Evolutionary conservation across 2,113 vertebrate genomes (phyloP).

Genomic region (Asarcornis scutulata): DNA sequence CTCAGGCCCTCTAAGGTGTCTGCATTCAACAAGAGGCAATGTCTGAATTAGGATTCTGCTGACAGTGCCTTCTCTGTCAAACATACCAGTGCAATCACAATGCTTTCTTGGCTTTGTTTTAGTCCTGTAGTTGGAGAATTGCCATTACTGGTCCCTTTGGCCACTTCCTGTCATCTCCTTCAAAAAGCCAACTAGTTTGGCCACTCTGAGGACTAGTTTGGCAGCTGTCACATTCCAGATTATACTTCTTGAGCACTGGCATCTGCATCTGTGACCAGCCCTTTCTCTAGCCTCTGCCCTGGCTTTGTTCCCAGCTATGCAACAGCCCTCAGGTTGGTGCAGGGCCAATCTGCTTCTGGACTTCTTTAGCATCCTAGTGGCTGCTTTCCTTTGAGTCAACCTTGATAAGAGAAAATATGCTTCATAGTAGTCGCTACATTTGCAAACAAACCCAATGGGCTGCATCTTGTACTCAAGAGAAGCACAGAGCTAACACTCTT

Average conservation of each 20-base stretch:
- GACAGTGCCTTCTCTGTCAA: neutral
- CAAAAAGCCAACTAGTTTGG: slow-evolving; percentile 53
- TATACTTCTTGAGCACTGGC: slow-evolving; percentile 63
- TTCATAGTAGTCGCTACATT: neutral
- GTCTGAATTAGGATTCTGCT: neutral
- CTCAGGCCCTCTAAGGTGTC: neutral
- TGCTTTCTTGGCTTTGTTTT: slow-evolving; percentile 33
- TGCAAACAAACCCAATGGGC: neutral
- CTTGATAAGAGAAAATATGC: slow-evolving; percentile 48
- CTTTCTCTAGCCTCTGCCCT: slow-evolving; percentile 59
- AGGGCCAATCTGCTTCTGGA: slow-evolving; percentile 28
- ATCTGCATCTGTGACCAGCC: slow-evolving; percentile 35
- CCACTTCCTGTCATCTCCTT: slow-evolving; percentile 68
- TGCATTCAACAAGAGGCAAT: neutral
- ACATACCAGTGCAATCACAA: neutral
- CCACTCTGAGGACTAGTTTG: slow-evolving; percentile 57
- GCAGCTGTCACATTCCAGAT: slow-evolving; percentile 73
- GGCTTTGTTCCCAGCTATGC: slow-evolving; percentile 43
- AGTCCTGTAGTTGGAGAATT: slow-evolving; percentile 50
- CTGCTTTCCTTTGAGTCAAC: slow-evolving; percentile 65
- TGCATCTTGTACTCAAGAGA: neutral
- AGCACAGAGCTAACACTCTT: neutral
- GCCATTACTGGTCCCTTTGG: slow-evolving; percentile 51
- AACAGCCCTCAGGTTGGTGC: neutral
- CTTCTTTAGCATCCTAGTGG: neutral